Evolutionary conservation across 2,888 invertebrate species (phyloP).

Genomic region (Troglohyphantes excavatus): DNA sequence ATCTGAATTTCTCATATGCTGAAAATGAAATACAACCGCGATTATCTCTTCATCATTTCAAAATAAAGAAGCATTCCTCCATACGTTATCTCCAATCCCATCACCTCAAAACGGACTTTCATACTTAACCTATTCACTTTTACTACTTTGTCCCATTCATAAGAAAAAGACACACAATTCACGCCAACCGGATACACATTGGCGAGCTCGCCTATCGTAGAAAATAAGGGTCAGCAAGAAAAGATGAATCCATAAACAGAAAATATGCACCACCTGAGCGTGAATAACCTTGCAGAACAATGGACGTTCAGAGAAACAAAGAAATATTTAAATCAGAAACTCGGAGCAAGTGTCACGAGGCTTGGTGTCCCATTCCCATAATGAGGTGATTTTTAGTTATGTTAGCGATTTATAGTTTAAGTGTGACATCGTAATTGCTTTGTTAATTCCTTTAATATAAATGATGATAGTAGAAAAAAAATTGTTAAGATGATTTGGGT

Average conservation of each 20-base stretch:
- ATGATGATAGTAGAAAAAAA: too few relatives aligned
- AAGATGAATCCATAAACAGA: neutral
- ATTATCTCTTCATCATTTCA: too few relatives aligned
- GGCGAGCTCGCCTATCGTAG: neutral
- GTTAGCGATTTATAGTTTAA: neutral
- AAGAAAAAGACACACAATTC: neutral
- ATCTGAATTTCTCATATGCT: too few relatives aligned
- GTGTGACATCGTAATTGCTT: neutral
- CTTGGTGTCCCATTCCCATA: neutral
- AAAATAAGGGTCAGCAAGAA: neutral
- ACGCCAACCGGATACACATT: neutral
- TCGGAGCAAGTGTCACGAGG: neutral
- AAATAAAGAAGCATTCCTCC: neutral
- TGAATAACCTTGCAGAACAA: neutral
- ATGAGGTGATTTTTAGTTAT: neutral
- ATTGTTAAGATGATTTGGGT: too few relatives aligned
- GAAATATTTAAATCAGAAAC: slow-evolving; percentile 1
- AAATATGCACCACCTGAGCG: neutral
- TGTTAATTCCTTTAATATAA: too few relatives aligned
- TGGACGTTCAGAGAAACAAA: neutral
- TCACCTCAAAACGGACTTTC: neutral
- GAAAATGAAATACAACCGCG: too few relatives aligned
- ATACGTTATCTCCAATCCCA: neutral
- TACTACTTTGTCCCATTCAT: neutral
- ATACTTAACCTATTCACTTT: neutral